Evolutionary conservation across 2,113 vertebrate species (phyloP).

Genomic region (Daubentonia madagascariensis): DNA sequence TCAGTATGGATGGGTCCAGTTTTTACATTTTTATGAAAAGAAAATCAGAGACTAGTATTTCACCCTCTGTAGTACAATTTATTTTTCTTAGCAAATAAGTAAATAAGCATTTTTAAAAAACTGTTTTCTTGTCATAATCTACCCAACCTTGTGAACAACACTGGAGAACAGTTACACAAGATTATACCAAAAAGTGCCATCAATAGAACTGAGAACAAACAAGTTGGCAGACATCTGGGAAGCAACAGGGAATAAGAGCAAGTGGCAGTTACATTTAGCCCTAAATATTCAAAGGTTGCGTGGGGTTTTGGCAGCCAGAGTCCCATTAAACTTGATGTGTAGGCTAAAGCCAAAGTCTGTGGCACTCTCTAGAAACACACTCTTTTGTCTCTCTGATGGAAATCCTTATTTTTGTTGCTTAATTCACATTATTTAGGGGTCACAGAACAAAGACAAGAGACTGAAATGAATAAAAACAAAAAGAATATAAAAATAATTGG

Average conservation of each 20-base stretch:
- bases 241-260: background rate
- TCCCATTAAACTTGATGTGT: slow-evolving; percentile 22
- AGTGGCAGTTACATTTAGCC: slow-evolving; percentile 36
- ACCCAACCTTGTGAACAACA: background rate
- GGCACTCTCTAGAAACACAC: background rate
- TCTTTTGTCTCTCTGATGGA: slow-evolving; percentile 37
- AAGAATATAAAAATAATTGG: slow-evolving; percentile 15
- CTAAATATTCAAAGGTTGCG: slow-evolving; percentile 45
- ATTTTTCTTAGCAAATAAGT: slow-evolving; percentile 42
- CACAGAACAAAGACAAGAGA: slow-evolving; percentile 47
- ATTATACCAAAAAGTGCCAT: background rate
- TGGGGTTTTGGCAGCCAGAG: slow-evolving; percentile 41
- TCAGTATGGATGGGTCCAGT: background rate
- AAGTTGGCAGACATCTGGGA: slow-evolving; percentile 50
- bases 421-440: slow-evolving; percentile 47
- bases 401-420: slow-evolving; percentile 48
- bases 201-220: slow-evolving; percentile 27
- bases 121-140: background rate
- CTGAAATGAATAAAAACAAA: slow-evolving; percentile 57
- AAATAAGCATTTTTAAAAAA: slow-evolving; percentile 3
- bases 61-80: background rate
- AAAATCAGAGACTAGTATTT: background rate
- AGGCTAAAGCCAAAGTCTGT: slow-evolving; percentile 35
- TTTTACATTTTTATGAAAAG: background rate
- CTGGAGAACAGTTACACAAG: background rate